A percentile compares a stretch with the other conserved stretches of the same genome.
These are phyloP conservation scores for Slavum lentiscoides DNA, from an alignment of 2,888 invertebrate genomes.

Conservation along the genomic window DNA sequence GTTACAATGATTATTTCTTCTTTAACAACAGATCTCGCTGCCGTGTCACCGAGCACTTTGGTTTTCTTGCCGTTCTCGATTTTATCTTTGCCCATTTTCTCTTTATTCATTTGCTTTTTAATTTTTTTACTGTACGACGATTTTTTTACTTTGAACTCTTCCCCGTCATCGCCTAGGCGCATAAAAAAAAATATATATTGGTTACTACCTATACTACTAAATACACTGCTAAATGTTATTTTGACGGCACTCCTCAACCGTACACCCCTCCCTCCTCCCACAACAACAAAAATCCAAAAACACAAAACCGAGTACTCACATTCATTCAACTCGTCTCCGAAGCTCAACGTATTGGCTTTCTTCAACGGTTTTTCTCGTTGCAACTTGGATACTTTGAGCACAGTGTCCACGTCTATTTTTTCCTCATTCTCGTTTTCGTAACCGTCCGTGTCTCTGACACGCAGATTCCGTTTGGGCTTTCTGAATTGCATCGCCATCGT, in stretches of 20 bases:
- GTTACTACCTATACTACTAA: too few species aligned
- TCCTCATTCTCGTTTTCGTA: slow-evolving; percentile 49
- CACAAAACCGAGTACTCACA: slow-evolving; percentile 61
- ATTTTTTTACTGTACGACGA: slow-evolving; percentile 90
- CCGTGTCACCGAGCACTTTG: slow-evolving; percentile 71
- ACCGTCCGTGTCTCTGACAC: slow-evolving; percentile 58
- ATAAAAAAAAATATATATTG: too few species aligned
- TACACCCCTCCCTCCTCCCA: too few species aligned
- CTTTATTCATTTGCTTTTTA: slow-evolving; percentile 81
- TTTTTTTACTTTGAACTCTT: slow-evolving; percentile 93
- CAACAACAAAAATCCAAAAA: background rate
- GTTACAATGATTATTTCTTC: slow-evolving; percentile 26
- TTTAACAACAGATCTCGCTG: slow-evolving; percentile 62
- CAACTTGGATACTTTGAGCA: slow-evolving; percentile 18
- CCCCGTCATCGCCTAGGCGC: slow-evolving; percentile 73
- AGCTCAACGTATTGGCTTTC: slow-evolving; percentile 71
- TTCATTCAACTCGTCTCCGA: slow-evolving; percentile 70
- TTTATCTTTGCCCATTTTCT: slow-evolving; percentile 67
- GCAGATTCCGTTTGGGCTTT: slow-evolving; percentile 83
- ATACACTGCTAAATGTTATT: too few species aligned
- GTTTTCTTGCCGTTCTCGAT: slow-evolving; percentile 67
- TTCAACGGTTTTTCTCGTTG: slow-evolving; percentile 63
- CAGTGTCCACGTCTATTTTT: slow-evolving; percentile 47
- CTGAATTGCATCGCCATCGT: slow-evolving; percentile 64
- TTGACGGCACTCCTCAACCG: too few species aligned